phyloP scores from a whole-genome alignment of 2,797 vertebrate species.

The Phrynocephalus forsythii region DNA sequence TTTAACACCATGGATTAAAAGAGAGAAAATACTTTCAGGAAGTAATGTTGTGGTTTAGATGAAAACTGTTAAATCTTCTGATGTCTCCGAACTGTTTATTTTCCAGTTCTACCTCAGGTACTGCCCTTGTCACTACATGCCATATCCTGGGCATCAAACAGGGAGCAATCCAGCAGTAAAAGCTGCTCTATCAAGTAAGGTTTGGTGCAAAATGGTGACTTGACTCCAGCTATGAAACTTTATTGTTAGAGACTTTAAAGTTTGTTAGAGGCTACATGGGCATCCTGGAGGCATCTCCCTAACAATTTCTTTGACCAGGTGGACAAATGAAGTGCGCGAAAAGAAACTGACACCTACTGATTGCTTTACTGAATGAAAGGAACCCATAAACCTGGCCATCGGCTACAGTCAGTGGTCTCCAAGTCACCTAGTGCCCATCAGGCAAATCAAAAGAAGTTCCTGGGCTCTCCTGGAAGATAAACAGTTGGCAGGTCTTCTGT shows the following conservation, averaged over 20 bases:
- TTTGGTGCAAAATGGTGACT: not conserved
- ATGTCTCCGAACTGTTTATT: conserved; percentile 12
- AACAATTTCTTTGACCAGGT: not conserved
- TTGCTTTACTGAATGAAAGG: not conserved
- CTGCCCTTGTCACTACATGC: not conserved
- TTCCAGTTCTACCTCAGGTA: not conserved
- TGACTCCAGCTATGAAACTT: not conserved
- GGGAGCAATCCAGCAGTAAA: conserved; percentile 2
- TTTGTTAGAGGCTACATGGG: too few relatives aligned
- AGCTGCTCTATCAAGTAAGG: conserved; percentile 16
- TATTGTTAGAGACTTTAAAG: not conserved
- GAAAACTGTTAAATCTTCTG: not conserved
- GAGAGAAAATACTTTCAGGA: conserved; percentile 1
- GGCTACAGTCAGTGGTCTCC: not conserved
- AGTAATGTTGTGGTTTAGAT: not conserved
- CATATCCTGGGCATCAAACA: conserved; percentile 8
- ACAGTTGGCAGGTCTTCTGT: not conserved
- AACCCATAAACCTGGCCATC: not conserved
- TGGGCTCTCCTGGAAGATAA: not conserved
- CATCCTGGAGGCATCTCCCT: not conserved
- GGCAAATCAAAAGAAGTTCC: not conserved
- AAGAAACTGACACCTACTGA: not conserved
- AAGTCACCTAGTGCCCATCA: not conserved
- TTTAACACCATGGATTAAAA: conserved; percentile 30
- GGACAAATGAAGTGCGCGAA: not conserved